Evolutionary conservation across 2,113 vertebrate species (phyloP).

Genomic region (Oryctolagus cuniculus): DNA sequence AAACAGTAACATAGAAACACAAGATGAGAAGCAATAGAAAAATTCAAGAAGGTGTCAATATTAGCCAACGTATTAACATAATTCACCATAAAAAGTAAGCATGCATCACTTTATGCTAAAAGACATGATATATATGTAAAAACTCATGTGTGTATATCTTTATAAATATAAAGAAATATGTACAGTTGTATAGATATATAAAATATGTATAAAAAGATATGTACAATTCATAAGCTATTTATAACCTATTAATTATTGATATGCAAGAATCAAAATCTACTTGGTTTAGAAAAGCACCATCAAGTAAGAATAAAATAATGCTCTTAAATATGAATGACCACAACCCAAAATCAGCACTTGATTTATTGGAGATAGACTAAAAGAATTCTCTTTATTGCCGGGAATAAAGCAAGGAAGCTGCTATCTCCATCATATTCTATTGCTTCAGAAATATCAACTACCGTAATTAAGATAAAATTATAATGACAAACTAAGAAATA

Average conservation of each 20-base stretch:
- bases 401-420: background rate
- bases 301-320: slow-evolving; percentile 13
- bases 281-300: background rate
- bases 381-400: background rate
- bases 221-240: background rate
- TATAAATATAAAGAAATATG: too few species aligned
- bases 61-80: background rate
- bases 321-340: slow-evolving; percentile 28
- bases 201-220: too few species aligned
- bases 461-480: background rate
- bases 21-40: background rate
- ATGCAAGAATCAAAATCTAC: background rate
- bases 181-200: too few species aligned
- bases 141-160: too few species aligned
- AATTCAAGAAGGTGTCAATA: background rate
- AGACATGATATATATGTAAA: too few species aligned
- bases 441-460: slow-evolving; percentile 20
- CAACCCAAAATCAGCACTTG: background rate
- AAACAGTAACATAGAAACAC: background rate
- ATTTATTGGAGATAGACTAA: background rate
- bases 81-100: background rate
- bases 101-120: background rate
- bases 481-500: background rate
- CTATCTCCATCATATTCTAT: background rate
- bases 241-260: background rate